Evolutionary conservation across 2,113 vertebrate genomes (phyloP), one percentile per base, ranked within the genome.

Genomic region (Acrocephalus arundinaceus): DNA sequence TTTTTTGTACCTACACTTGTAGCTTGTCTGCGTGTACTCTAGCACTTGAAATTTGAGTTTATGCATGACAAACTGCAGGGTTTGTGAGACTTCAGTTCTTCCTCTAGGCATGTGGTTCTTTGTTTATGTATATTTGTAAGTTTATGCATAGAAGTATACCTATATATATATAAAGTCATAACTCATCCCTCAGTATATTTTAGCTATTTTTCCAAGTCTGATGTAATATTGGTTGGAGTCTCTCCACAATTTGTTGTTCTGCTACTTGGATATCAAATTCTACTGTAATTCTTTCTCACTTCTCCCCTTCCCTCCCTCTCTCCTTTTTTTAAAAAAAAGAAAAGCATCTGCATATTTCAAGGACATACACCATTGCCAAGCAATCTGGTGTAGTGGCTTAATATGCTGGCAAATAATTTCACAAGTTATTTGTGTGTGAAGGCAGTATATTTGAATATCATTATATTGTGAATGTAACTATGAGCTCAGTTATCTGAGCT

Each of bases 381-480:
- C 97, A 98, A 98, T 98, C 97, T 98, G 97, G 93, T 95, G 83
- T 98, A 95, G 90, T 95, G 78, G 85, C 95, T 98, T 98, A 97
- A 96, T 97, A 97, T 97, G 93, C 95, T 97, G 93, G 94, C 94
- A 97, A 97, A 96, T 97, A 95, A 96, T 97, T 97, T 97, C 96
- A 96, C 97, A 97, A 97, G 96, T 96, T 96, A 93, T 92, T 95
- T 96, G 91, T 96, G 91, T 97, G 92, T 93, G 93, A 97, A 89
- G 75, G 85, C 93, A 95, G 90, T 94, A 66, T 95, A 97, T 95
- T 95, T 97, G 96, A 98, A 97, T 96, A 87, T 92, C 93, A 96
- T 97, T 96, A 96, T 95, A 97, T 95, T 95, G 93, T 85, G 77
- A 95, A 87, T 93, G 83, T 89, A 97, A 89, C 76, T 86, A 90